Evolutionary conservation across 2,888 invertebrate genomes (phyloP).

Genomic region (Drosophila robusta): DNA sequence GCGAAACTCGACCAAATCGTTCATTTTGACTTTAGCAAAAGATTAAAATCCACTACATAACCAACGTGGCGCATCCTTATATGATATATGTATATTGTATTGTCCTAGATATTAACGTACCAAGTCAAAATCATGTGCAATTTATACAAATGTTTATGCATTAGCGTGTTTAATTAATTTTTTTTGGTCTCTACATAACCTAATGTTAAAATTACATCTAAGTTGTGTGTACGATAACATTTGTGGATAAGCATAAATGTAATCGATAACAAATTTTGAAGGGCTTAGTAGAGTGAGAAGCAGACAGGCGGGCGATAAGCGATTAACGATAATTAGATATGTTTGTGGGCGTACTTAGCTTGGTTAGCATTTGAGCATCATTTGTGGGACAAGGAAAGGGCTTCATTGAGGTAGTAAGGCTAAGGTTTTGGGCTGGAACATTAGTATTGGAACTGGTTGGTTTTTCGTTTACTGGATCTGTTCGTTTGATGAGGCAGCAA

Average conservation of each 20-base stretch:
- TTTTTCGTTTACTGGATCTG: conserved; percentile 33
- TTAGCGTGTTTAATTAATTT: conserved; percentile 5
- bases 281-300: conserved; percentile 1
- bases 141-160: conserved; percentile 44
- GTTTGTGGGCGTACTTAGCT: background rate
- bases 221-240: conserved; percentile 38
- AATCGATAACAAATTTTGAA: conserved; percentile 7
- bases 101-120: conserved; percentile 35
- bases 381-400: conserved; percentile 9
- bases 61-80: conserved; percentile 2
- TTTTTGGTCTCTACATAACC: conserved; percentile 7
- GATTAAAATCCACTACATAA: background rate
- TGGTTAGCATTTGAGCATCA: conserved; percentile 2
- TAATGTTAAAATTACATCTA: conserved; percentile 37
- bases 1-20: conserved; percentile 47
- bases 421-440: conserved; percentile 7
- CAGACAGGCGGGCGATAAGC: background rate
- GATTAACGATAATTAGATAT: conserved; percentile 4
- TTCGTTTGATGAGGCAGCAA: conserved; percentile 44
- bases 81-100: conserved; percentile 27
- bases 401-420: conserved; percentile 2
- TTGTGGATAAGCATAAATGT: background rate
- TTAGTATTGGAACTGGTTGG: conserved; percentile 23
- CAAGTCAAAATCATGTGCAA: conserved; percentile 64
- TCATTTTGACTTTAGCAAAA: conserved; percentile 27